These are phyloP conservation scores for Thera obeliscata DNA, from an alignment of 2,888 invertebrate genomes.

Conservation along the genomic window DNA sequence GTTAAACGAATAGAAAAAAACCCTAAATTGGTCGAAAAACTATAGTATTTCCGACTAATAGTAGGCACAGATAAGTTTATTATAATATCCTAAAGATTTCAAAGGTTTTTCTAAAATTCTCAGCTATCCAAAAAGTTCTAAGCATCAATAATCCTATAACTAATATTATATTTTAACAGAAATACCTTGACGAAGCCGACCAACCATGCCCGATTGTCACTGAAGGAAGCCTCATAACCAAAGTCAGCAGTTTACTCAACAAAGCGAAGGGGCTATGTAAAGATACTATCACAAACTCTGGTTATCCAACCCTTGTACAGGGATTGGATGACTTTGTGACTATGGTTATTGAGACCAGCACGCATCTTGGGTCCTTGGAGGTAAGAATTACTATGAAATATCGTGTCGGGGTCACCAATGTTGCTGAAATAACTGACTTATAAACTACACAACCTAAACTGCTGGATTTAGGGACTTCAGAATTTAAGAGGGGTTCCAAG, in stretches of 20 bases:
- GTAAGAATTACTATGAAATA: constrained; percentile 59
- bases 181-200: constrained; percentile 73
- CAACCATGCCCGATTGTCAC: constrained; percentile 54
- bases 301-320: constrained; percentile 86
- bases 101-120: too few relatives aligned
- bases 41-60: too few relatives aligned
- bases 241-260: constrained; percentile 74
- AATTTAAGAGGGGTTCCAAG: too few relatives aligned
- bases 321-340: constrained; percentile 87
- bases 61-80: too few relatives aligned
- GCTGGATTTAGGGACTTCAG: too few relatives aligned
- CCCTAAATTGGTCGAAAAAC: too few relatives aligned
- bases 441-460: too few relatives aligned
- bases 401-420: too few relatives aligned
- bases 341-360: constrained; percentile 87
- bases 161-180: constrained; percentile 50
- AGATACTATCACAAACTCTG: constrained; percentile 83
- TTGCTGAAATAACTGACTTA: too few relatives aligned
- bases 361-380: constrained; percentile 87
- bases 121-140: too few relatives aligned
- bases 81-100: too few relatives aligned
- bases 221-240: constrained; percentile 67
- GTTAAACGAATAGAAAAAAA: too few relatives aligned
- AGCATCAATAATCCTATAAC: not conserved
- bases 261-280: constrained; percentile 87